Evolutionary conservation across 2,113 vertebrate species (phyloP).

Genomic region (Butorides virescens): DNA sequence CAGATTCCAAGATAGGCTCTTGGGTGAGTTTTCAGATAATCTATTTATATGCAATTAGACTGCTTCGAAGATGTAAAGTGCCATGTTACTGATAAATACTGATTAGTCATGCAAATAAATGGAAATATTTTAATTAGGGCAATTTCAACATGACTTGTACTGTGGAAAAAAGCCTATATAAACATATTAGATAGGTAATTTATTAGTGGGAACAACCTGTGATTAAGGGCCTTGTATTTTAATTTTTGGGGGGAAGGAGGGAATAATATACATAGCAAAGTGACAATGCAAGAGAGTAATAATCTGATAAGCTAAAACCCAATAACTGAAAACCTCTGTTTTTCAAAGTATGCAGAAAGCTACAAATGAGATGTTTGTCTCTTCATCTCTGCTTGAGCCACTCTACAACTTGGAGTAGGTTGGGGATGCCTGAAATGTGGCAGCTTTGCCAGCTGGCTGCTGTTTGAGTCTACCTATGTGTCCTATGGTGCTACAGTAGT

Average conservation of each 20-base stretch:
- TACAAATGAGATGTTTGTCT: neutral
- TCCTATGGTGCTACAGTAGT: neutral
- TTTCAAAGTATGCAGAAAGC: neutral
- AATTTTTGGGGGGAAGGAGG: neutral
- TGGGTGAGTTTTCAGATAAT: neutral
- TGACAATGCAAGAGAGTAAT: neutral
- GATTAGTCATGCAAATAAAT: slow-evolving; percentile 43
- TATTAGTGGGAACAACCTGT: neutral
- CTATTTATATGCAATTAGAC: neutral
- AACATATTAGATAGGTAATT: neutral
- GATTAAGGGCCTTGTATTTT: neutral
- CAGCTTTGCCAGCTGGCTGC: neutral
- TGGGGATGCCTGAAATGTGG: neutral
- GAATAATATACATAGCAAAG: neutral
- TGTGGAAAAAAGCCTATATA: neutral
- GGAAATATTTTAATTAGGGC: slow-evolving; percentile 18
- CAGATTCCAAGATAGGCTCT: neutral
- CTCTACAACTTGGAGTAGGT: neutral
- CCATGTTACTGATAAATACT: neutral
- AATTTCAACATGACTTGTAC: neutral
- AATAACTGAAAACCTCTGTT: neutral
- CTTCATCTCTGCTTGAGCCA: neutral
- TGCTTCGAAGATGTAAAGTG: slow-evolving; percentile 28
- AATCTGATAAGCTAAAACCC: neutral
- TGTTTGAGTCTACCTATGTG: neutral